phyloP scores from a whole-genome alignment of 2,888 invertebrate species.

The Allygus modestus region DNA sequence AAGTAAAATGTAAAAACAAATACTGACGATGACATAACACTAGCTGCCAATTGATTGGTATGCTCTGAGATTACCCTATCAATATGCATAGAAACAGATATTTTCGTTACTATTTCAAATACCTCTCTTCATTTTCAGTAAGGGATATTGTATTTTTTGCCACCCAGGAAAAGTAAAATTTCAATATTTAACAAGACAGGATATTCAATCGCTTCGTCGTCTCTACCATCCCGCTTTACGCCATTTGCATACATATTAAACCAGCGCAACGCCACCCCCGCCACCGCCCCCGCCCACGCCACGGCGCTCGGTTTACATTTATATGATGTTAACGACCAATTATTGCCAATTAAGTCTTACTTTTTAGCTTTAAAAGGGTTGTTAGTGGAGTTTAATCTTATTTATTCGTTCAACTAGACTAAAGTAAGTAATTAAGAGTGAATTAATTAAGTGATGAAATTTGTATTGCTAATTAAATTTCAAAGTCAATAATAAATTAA shows the following conservation, averaged over 20 bases:
- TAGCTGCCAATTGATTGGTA: too few species aligned
- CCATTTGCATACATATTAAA: constrained; percentile 35
- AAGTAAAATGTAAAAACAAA: too few species aligned
- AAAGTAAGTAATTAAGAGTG: too few species aligned
- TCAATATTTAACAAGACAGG: constrained; percentile 37
- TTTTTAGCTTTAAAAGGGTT: neutral
- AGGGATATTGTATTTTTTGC: neutral
- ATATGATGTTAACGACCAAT: neutral
- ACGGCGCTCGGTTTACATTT: neutral
- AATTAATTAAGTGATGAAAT: too few species aligned
- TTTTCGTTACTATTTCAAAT: neutral
- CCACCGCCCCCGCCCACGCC: neutral
- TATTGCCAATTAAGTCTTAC: neutral
- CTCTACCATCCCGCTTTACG: neutral
- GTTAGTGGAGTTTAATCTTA: too few species aligned
- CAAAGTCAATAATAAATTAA: too few species aligned
- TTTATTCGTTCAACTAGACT: too few species aligned
- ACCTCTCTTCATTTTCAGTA: neutral
- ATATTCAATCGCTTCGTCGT: neutral
- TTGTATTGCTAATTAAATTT: too few species aligned
- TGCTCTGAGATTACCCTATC: neutral
- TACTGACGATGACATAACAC: too few species aligned
- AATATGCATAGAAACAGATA: neutral
- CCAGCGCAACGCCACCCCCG: neutral
- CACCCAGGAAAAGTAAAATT: constrained; percentile 13